Evolutionary conservation across 1,140 invertebrate species (phyloP), one percentile per base, ranked within the genome.

Genomic region (Aporrectodea caliginosa): DNA sequence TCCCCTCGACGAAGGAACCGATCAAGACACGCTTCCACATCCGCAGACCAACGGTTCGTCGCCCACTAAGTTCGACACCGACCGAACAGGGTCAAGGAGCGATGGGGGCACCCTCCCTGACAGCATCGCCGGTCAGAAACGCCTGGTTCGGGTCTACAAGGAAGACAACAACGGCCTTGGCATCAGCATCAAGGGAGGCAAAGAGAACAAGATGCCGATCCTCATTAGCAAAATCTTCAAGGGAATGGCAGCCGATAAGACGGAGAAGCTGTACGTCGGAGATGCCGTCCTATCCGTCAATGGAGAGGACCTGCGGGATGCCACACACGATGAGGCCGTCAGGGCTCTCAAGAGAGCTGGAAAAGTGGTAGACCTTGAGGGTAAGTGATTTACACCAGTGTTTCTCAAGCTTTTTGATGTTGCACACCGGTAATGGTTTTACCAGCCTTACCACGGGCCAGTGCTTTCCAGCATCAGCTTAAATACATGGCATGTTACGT

Each of bases 121-220:
- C 27, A 35, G 33, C 43, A 35, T 76, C 22, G 43, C 75, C 16
- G 75, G 75, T 16, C 75, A 76, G 75, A 76, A 76, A 35, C 33
- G 75, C 29, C 22, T 76, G 2, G 75, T 76, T 76, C 75, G 75
- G 34, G 35, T 76, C 22, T 58, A 35, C 35, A 76, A 76, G 35
- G 75, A 76, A 32, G 75, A 76, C 75, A 34, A 76, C 75, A 97
- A 96, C 90, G 97, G 96, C 16, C 90, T 99, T 35, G 98, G 97
- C 32, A 98, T 99, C 82, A 98, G 96, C 77, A 99, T 99, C 81
- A 99, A 98, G 88, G 91, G 98, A 68, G 98, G 98, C 6, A 93
- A 93, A 85, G 98, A 99, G 87, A 98, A 99, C 88, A 96, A 96
- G 87, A 98, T 98, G 96, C 97, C 97, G 0, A 98, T 99, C 81